A percentile compares a stretch with the other conserved stretches of the same genome.
Evolutionary conservation across 2,888 invertebrate genomes (phyloP).

Genomic region (Cyrtodaria siliqua): DNA sequence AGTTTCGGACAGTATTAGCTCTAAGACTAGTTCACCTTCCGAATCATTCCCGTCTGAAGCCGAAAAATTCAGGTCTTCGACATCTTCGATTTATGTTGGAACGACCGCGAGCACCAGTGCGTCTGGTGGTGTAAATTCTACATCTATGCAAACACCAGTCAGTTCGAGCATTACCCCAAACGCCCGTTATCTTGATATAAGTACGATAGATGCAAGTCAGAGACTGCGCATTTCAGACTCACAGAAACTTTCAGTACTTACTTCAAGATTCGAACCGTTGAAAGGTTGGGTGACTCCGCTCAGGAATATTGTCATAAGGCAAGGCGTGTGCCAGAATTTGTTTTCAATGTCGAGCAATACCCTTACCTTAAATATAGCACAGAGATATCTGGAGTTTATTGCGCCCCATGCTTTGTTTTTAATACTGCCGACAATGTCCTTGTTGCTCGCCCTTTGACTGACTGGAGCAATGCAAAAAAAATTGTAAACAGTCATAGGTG

Average conservation of each 20-base stretch:
- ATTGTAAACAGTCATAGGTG: conserved; percentile 1
- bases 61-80: too few species aligned
- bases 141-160: too few species aligned
- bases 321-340: conserved; percentile 6
- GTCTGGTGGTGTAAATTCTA: too few species aligned
- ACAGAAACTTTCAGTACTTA: neutral
- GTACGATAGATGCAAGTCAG: neutral
- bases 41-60: too few species aligned
- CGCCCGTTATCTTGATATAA: too few species aligned
- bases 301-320: neutral
- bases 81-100: too few species aligned
- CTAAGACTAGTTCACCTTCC: too few species aligned
- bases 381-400: conserved; percentile 1
- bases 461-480: conserved; percentile 18
- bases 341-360: neutral
- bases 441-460: conserved; percentile 1
- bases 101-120: too few species aligned
- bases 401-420: conserved; percentile 8
- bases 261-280: neutral
- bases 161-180: too few species aligned
- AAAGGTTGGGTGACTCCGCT: neutral
- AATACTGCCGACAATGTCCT: neutral
- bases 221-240: neutral
- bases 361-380: conserved; percentile 3
- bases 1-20: too few species aligned